Base-by-base conservation (phyloP, 2,113 vertebrate genomes). In the Mirounga angustirostris region DNA sequence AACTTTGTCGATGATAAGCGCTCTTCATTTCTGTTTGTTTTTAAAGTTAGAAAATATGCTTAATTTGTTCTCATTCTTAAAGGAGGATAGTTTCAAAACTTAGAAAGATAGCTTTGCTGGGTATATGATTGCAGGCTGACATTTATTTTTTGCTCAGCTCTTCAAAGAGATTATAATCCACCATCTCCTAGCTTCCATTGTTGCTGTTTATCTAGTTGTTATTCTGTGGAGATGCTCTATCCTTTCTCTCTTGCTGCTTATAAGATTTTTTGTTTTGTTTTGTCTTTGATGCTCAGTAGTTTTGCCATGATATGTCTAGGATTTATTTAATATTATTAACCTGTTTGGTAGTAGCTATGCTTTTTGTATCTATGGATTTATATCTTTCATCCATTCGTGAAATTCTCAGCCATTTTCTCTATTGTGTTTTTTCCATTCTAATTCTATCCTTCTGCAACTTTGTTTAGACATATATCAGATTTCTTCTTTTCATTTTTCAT, bases 331-430 rank as follows among this genome's bases (percentile, higher is more conserved):
- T 36, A 18, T 58, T 85, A 61, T 80, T 63, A 33, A 43, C 63
- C 7, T 73, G 19, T 81, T 87, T 81, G 50, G 54, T 87, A 87
- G 43, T 52, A 89, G 22, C 46, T 71, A 1, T 86, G 14, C 54
- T 83, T 92, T 54, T 91, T 86, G 18, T 85, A 52, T 59, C 61
- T 91, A 19, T 52, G 54, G 50, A 71, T 80, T 89, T 95, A 74
- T 43, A n/a, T 58, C 63, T 73, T 40, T 95, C 22, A 81, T n/a
- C 21, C 5, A 46, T 81, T 73, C 28, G 11, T 5, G 21, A 81
- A 46, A n/a, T 95, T 86, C 26, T 87, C 33, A 81, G 21, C 11
- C 5, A n/a, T 87, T 88, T 50, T 71, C 67, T 87, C n/a, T 87
- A 33, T 63, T 15, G 11, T n/a, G 40, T 26, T 22, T 59, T 50